Base-by-base conservation (phyloP, 2,113 vertebrate genomes). In the Hydrochoerus hydrochaeris region DNA sequence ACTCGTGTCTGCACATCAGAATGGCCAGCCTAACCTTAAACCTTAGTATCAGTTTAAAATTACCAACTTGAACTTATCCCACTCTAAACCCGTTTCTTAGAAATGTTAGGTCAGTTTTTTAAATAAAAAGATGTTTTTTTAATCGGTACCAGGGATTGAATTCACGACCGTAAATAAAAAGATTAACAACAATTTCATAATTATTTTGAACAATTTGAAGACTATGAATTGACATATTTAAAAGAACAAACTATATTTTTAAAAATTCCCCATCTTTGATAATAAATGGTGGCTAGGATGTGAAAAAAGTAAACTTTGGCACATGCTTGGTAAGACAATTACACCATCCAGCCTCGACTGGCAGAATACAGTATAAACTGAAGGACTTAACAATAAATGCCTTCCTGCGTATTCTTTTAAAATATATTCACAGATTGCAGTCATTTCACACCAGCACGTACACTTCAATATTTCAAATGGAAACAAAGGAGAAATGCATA, bases 201-300 rank as follows among this genome's bases (percentile, higher is more conserved):
- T 90, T 52, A 71, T 35, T 90, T 90, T 92, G 41, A 92, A 87
- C 22, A 91, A 96, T 54, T 80, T 20, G 73, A 90, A 17, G 20
- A 73, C 6, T 88, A 10, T 26, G 41, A 58, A 9, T 44, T 84
- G 7, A 54, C 63, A 73, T 44, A 71, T 90, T 92, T 87, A 90
- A 94, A 94, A 93, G 30, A 95, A 86, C 52, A 90, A 80, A 94
- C 57, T n/a, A 19, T 77, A 63, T 87, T 90, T 90, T 62, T 58
- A 13, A 41, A 92, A 90, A 75, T 81, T 54, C 22, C 63, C 26
- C 44, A 58, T 44, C 32, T 75, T 83, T 93, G 2, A 52, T 69
- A 86, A 67, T 30, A 86, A 86, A 67, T 26, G 7, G 32, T 52
- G 5, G 11, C 44, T 32, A 52, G 20, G 63, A 46, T n/a, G 20